Evolutionary conservation across 2,797 vertebrate species (phyloP).

Genomic region (Hemibagrus guttatus): DNA sequence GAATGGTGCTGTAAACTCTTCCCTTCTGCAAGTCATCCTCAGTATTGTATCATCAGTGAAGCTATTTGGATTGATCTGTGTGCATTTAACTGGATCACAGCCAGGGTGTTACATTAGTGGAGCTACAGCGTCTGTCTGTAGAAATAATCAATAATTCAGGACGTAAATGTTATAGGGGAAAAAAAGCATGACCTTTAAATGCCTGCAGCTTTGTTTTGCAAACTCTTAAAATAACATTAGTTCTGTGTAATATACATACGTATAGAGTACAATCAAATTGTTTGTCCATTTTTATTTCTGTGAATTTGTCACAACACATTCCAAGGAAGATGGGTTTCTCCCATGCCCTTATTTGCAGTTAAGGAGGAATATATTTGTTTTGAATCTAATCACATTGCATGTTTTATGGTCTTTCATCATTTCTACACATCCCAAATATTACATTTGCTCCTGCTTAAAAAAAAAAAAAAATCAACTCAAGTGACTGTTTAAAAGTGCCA

Average conservation of each 20-base stretch:
- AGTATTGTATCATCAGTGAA: conserved; percentile 26
- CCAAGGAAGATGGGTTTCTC: neutral
- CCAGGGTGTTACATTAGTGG: conserved; percentile 40
- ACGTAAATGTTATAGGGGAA: conserved; percentile 8
- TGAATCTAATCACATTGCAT: neutral
- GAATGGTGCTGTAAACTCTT: neutral
- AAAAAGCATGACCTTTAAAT: conserved; percentile 18
- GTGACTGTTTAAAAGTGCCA: neutral
- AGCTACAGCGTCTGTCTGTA: conserved; percentile 33
- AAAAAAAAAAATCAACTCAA: neutral
- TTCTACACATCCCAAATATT: neutral
- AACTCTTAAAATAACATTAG: neutral
- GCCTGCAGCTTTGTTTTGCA: neutral
- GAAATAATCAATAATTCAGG: conserved; percentile 38
- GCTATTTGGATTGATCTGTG: conserved; percentile 43
- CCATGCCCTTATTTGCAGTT: neutral
- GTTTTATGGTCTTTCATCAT: neutral
- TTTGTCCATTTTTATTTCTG: neutral
- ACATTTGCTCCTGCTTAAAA: neutral
- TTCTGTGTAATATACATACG: neutral
- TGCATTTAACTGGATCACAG: conserved; percentile 39
- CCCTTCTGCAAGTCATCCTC: conserved; percentile 19
- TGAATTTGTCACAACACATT: neutral
- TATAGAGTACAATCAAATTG: neutral
- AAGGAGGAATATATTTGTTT: neutral